Evolutionary conservation across 2,888 invertebrate genomes (phyloP).

Genomic region (Cataglyphis cursor): DNA sequence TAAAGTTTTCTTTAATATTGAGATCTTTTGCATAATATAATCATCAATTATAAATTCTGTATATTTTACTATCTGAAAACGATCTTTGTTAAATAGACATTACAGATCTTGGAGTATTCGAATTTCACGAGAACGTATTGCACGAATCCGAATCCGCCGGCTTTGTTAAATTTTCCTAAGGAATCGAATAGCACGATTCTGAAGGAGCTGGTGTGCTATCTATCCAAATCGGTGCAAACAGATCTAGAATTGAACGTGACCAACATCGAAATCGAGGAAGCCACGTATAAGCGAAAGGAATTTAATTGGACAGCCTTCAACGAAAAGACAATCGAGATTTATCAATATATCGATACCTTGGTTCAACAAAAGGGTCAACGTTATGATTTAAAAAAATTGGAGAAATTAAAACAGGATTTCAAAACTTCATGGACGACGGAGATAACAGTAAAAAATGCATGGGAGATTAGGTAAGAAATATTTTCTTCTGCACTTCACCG

Average conservation of each 20-base stretch:
- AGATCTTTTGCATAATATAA: background rate
- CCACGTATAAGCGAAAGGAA: conserved; percentile 40
- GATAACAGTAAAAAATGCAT: conserved; percentile 72
- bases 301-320: conserved; percentile 83
- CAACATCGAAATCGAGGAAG: conserved; percentile 62
- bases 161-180: conserved; percentile 80
- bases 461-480: conserved; percentile 79
- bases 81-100: conserved; percentile 66
- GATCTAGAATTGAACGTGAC: conserved; percentile 76
- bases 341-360: conserved; percentile 79
- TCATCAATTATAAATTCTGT: background rate
- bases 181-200: conserved; percentile 79
- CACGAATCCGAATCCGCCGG: conserved; percentile 65
- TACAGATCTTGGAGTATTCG: conserved; percentile 80
- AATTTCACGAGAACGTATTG: conserved; percentile 81
- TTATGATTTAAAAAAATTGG: conserved; percentile 65
- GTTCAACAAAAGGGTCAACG: conserved; percentile 74
- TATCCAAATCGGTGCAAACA: conserved; percentile 76
- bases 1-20: background rate
- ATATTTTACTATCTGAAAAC: conserved; percentile 25
- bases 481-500: background rate
- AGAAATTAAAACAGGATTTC: conserved; percentile 72
- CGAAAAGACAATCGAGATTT: conserved; percentile 77
- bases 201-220: conserved; percentile 79
- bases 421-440: conserved; percentile 76